A percentile compares a stretch with the other conserved stretches of the same genome.
phyloP scores from a whole-genome alignment of 2,888 invertebrate genomes.

The Seira sanloemensis region DNA sequence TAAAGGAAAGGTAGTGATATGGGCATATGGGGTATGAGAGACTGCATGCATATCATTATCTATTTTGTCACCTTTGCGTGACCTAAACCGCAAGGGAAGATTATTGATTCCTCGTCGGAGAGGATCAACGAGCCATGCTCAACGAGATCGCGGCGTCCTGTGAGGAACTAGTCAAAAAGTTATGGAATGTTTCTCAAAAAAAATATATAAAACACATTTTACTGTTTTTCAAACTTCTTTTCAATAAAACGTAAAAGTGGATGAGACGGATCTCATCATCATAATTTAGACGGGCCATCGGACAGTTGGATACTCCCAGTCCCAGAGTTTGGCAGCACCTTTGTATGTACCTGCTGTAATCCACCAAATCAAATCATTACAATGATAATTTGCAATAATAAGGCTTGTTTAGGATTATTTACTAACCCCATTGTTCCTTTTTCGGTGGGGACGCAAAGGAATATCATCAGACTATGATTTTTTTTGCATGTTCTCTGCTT shows the following conservation, averaged over 20 bases:
- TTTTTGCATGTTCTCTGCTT: neutral
- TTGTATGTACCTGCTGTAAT: neutral
- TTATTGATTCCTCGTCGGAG: neutral
- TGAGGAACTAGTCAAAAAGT: neutral
- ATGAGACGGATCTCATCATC: neutral
- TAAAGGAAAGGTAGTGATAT: too few relatives aligned
- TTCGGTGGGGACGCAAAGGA: neutral
- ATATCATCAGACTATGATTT: too few relatives aligned
- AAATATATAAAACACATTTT: neutral
- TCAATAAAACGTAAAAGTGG: neutral
- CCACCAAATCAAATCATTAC: neutral
- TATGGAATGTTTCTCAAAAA: neutral
- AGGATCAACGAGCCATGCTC: neutral
- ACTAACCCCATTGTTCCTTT: neutral
- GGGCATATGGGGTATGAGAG: too few relatives aligned
- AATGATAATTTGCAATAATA: conserved; percentile 4
- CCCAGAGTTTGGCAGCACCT: neutral
- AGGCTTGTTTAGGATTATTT: neutral
- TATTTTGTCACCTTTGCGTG: conserved; percentile 4
- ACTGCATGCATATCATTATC: conserved; percentile 1
- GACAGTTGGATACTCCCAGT: too few relatives aligned
- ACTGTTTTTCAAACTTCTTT: neutral
- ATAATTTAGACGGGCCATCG: neutral
- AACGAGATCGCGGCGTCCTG: neutral
- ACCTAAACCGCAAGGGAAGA: neutral